A percentile compares a stretch with the other conserved stretches of the same genome.
Evolutionary conservation across 2,888 invertebrate species (phyloP).

Genomic region (Pimpla rufipes): DNA sequence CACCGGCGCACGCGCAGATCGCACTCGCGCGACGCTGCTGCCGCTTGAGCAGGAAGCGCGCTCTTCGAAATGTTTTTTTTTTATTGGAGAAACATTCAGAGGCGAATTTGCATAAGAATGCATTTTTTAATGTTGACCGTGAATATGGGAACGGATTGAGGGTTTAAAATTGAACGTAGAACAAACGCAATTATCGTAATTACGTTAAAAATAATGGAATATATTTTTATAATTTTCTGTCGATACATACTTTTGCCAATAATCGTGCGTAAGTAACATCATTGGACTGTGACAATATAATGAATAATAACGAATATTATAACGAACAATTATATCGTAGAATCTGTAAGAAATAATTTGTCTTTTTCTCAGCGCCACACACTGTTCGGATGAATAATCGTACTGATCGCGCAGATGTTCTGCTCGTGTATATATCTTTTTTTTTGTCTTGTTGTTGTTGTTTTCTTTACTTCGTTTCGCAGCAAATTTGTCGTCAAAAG

Average conservation of each 20-base stretch:
- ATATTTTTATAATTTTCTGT: constrained; percentile 70
- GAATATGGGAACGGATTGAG: neutral
- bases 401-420: constrained; percentile 33
- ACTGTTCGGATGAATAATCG: constrained; percentile 44
- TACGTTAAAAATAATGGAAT: constrained; percentile 72
- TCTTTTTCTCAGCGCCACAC: constrained; percentile 40
- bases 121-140: too few relatives aligned
- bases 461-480: constrained; percentile 12
- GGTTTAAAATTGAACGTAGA: neutral
- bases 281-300: constrained; percentile 69
- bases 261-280: constrained; percentile 71
- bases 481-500: constrained; percentile 35
- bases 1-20: constrained; percentile 11
- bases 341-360: constrained; percentile 64
- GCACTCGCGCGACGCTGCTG: neutral
- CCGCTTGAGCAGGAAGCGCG: neutral
- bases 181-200: constrained; percentile 12
- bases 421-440: neutral
- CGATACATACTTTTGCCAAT: constrained; percentile 70
- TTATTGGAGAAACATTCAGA: too few relatives aligned
- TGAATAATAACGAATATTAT: constrained; percentile 67
- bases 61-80: too few relatives aligned
- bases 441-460: neutral
- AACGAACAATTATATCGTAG: constrained; percentile 67
- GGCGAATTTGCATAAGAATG: too few relatives aligned